Evolutionary conservation across 2,888 invertebrate genomes (phyloP).

Genomic region (Nemotelus pantherinus): DNA sequence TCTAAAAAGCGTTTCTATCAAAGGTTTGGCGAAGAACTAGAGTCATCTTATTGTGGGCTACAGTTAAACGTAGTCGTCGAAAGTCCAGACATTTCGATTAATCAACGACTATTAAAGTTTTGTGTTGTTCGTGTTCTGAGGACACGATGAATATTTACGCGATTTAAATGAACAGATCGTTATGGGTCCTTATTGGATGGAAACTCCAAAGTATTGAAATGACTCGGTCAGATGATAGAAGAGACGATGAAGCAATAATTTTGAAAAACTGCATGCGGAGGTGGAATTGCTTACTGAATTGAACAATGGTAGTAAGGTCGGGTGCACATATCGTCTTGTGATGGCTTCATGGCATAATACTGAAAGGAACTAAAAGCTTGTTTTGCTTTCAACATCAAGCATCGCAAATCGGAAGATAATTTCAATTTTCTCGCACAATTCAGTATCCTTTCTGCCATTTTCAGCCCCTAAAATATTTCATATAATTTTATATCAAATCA

Average conservation of each 20-base stretch:
- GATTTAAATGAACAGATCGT: constrained; percentile 58
- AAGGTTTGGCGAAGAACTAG: background rate
- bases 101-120: constrained; percentile 63
- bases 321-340: too few species aligned
- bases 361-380: too few species aligned
- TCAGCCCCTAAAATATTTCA: too few species aligned
- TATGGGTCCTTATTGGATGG: constrained; percentile 35
- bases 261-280: background rate
- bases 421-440: too few species aligned
- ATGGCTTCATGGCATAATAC: too few species aligned
- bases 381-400: too few species aligned
- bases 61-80: constrained; percentile 49
- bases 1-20: background rate
- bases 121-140: constrained; percentile 4
- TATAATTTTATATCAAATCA: too few species aligned
- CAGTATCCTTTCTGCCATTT: too few species aligned
- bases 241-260: constrained; percentile 7
- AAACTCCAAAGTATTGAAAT: constrained; percentile 11
- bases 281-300: background rate
- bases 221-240: background rate
- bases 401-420: too few species aligned
- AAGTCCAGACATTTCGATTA: constrained; percentile 59
- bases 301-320: too few species aligned
- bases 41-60: constrained; percentile 22
- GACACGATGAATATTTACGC: constrained; percentile 59